Conservation (phyloP, 37 sponge, comb jelly and placozoan genomes). For the Dysidea cf. avara region DNA sequence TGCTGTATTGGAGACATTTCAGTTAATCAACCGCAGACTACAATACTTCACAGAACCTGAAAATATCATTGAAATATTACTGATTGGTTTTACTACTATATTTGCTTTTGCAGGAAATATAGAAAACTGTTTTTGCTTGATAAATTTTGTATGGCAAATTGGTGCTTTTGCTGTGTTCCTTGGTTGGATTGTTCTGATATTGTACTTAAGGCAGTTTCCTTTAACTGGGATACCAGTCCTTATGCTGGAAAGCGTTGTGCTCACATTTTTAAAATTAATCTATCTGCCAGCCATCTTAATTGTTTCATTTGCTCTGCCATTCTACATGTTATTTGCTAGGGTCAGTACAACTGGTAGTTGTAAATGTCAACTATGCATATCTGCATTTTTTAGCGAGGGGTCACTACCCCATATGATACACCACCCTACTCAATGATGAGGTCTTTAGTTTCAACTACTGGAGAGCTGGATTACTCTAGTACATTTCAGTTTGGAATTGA, state of each 20-base stretch:
- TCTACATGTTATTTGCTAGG: constrained; percentile 40
- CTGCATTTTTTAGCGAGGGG: too few species aligned
- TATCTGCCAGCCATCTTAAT: constrained; percentile 12
- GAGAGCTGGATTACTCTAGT: too few species aligned
- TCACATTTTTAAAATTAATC: constrained; percentile 11
- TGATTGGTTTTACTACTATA: background rate
- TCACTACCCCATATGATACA: too few species aligned
- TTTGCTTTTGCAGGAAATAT: constrained; percentile 6
- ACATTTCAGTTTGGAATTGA: too few species aligned
- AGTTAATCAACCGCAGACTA: background rate
- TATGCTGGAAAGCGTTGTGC: constrained; percentile 1
- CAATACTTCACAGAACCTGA: constrained; percentile 16
- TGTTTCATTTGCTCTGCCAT: constrained; percentile 19
- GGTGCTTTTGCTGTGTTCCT: constrained; percentile 25
- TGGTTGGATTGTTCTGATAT: constrained; percentile 22
- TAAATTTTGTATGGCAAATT: constrained; percentile 19
- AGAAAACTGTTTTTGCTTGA: constrained; percentile 4
- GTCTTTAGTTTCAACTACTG: too few species aligned
- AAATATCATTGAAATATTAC: constrained; percentile 9
- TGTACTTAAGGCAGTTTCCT: constrained; percentile 9
- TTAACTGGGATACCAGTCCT: constrained; percentile 18
- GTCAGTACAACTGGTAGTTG: too few species aligned
- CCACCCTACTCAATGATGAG: too few species aligned
- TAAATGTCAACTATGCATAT: too few species aligned
- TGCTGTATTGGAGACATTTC: constrained; percentile 2